Percentiles rank a stretch among this genome's conserved stretches.
phyloP scores from a whole-genome alignment of 1,140 invertebrate species.

The Orussus abietinus region DNA sequence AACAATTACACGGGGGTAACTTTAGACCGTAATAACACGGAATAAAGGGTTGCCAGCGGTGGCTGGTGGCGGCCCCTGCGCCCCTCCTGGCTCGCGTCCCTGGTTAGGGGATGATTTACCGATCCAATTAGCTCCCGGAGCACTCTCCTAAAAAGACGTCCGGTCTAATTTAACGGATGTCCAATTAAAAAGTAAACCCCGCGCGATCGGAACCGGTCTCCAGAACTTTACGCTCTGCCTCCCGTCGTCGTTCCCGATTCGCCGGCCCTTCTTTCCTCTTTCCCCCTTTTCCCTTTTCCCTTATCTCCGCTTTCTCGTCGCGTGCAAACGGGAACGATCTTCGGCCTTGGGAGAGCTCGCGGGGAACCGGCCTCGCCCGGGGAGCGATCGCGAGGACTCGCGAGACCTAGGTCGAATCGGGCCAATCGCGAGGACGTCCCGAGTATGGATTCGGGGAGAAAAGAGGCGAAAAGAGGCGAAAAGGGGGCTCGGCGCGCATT shows the following conservation, averaged over 20 bases:
- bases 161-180: slow-evolving; percentile 53
- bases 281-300: neutral
- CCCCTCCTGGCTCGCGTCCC: slow-evolving; percentile 19
- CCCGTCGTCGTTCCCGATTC: slow-evolving; percentile 8
- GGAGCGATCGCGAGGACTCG: no score
- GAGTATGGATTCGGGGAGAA: neutral
- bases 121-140: slow-evolving; percentile 51
- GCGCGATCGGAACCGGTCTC: no score
- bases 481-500: neutral
- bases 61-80: slow-evolving; percentile 37
- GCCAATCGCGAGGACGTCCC: neutral
- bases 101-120: slow-evolving; percentile 55
- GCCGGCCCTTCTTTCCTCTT: slow-evolving; percentile 14
- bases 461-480: neutral
- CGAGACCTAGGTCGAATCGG: no score
- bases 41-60: slow-evolving; percentile 52
- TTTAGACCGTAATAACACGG: slow-evolving; percentile 56
- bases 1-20: slow-evolving; percentile 56
- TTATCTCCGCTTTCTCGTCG: neutral
- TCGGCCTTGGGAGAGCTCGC: no score
- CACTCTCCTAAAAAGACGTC: slow-evolving; percentile 49
- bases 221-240: neutral
- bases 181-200: slow-evolving; percentile 53
- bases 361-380: no score
- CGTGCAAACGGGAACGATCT: neutral